phyloP scores from a whole-genome alignment of 2,888 invertebrate species.

The Phytoseiulus persimilis region DNA sequence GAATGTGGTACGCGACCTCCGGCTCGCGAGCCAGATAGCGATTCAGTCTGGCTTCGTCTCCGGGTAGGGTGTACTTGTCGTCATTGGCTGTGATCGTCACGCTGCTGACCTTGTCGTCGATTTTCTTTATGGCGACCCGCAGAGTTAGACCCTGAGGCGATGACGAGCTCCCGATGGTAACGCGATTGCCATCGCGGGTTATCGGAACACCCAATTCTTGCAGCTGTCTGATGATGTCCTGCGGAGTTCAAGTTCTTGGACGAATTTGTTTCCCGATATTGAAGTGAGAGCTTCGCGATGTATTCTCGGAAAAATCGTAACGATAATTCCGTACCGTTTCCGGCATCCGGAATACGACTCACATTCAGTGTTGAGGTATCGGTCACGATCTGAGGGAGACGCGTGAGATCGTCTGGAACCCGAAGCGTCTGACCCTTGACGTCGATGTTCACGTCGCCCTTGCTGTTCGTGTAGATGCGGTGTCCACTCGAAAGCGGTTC shows the following conservation, averaged over 20 bases:
- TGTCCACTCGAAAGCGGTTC: background rate
- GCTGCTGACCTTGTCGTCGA: constrained; percentile 30
- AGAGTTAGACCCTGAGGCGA: constrained; percentile 11
- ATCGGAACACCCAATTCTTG: constrained; percentile 17
- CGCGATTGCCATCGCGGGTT: background rate
- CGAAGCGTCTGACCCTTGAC: constrained; percentile 16
- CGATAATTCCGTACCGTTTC: no score
- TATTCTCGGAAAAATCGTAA: no score
- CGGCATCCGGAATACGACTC: background rate
- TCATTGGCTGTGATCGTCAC: constrained; percentile 25
- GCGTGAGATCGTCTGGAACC: constrained; percentile 28
- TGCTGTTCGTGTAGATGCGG: constrained; percentile 25
- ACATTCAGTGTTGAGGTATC: background rate
- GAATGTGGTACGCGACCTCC: constrained; percentile 21
- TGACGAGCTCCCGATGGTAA: background rate
- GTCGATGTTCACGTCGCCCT: constrained; percentile 18
- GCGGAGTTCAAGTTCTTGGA: background rate
- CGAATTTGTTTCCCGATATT: no score
- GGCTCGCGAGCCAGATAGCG: constrained; percentile 32
- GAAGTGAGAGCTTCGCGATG: no score
- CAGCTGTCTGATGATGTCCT: constrained; percentile 17
- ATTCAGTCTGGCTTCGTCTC: constrained; percentile 8
- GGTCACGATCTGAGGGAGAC: constrained; percentile 11
- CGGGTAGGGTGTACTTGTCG: constrained; percentile 29
- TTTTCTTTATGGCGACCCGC: constrained; percentile 27